phyloP scores from a whole-genome alignment of 2,888 invertebrate genomes.

The Scelioninae gen. 1 region DNA sequence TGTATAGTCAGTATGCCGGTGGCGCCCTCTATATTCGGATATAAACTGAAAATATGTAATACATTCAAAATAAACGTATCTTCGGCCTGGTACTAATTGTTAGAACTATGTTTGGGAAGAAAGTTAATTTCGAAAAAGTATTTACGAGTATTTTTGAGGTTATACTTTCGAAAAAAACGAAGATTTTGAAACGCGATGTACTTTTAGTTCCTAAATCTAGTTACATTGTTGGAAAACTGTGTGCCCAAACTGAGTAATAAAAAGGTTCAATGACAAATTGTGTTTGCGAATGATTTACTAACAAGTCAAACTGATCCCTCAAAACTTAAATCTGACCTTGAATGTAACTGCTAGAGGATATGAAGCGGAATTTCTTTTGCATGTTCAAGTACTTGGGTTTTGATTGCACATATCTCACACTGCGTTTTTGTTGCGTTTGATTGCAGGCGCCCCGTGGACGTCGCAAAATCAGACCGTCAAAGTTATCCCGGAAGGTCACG shows the following conservation, averaged over 20 bases:
- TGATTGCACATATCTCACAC: slow-evolving; percentile 52
- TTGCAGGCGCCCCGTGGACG: slow-evolving; percentile 74
- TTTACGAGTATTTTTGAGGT: too few species aligned
- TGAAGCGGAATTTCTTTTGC: slow-evolving; percentile 9
- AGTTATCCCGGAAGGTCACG: slow-evolving; percentile 38
- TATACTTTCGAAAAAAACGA: too few species aligned
- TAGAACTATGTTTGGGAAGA: too few species aligned
- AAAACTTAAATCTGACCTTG: background rate
- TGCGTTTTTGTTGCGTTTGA: slow-evolving; percentile 69
- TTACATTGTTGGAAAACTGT: background rate
- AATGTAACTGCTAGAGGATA: background rate
- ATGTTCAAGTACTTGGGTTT: slow-evolving; percentile 18
- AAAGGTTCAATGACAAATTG: slow-evolving; percentile 12
- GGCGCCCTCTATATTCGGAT: too few species aligned
- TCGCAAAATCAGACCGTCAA: background rate
- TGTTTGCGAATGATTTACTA: slow-evolving; percentile 26
- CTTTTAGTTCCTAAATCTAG: slow-evolving; percentile 6
- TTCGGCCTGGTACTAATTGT: too few species aligned
- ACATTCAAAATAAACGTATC: too few species aligned
- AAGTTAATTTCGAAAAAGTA: too few species aligned
- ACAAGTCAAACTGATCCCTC: background rate
- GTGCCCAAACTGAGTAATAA: slow-evolving; percentile 14
- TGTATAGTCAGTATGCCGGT: too few species aligned
- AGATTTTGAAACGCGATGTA: background rate
- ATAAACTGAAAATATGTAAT: too few species aligned